Conservation (phyloP, 2,797 vertebrate species). For the Poeciliopsis paucimaculata region DNA sequence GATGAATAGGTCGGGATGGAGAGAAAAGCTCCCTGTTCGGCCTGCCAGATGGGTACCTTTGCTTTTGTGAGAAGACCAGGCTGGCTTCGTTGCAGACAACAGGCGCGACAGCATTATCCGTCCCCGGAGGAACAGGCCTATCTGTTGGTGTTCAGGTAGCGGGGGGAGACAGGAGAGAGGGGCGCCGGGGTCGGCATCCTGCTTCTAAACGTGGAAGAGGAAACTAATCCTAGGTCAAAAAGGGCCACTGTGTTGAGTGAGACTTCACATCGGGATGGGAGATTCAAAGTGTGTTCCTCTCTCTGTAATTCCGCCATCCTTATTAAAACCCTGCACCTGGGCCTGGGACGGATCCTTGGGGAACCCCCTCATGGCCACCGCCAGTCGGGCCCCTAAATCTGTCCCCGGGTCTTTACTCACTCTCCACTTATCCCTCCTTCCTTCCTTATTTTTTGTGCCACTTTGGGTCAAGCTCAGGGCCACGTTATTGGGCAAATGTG, state of each 20-base stretch:
- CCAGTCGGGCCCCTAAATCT: constrained; percentile 64
- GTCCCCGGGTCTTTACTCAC: constrained; percentile 64
- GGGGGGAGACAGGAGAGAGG: neutral
- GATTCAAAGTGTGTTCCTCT: constrained; percentile 48
- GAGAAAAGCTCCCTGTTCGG: constrained; percentile 44
- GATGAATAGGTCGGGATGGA: constrained; percentile 39
- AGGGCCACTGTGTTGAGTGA: constrained; percentile 80
- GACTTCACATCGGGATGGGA: constrained; percentile 69
- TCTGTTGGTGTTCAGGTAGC: constrained; percentile 67
- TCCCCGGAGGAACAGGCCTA: constrained; percentile 67
- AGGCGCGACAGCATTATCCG: constrained; percentile 45
- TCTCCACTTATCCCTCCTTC: constrained; percentile 61
- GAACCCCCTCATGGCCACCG: constrained; percentile 63
- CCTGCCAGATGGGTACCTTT: constrained; percentile 59
- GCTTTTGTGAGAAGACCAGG: constrained; percentile 63
- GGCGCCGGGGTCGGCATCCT: constrained; percentile 62
- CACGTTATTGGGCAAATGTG: constrained; percentile 41
- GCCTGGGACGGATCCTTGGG: constrained; percentile 60
- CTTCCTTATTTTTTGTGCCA: constrained; percentile 33
- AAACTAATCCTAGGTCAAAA: constrained; percentile 81
- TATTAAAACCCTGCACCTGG: constrained; percentile 82
- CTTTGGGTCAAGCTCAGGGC: constrained; percentile 60
- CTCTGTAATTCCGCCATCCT: constrained; percentile 58
- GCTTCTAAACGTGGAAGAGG: constrained; percentile 78
- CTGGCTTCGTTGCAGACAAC: constrained; percentile 61